Evolutionary conservation across 2,888 invertebrate genomes (phyloP), one percentile per base, ranked within the genome.

Genomic region (Diadegma fenestrale): DNA sequence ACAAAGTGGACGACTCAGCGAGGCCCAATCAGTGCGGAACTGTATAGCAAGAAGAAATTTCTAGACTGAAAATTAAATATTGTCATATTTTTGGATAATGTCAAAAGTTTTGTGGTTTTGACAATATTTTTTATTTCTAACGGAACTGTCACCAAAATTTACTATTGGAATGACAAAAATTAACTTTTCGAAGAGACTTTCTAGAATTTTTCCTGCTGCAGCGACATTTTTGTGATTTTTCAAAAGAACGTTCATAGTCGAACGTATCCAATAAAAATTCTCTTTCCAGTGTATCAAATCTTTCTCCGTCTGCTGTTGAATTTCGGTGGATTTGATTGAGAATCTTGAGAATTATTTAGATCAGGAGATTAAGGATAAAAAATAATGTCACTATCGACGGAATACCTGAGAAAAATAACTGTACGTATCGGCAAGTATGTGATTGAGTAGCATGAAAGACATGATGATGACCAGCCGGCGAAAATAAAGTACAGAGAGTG

Each of bases 11-110:
- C 87, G 87, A 86, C 87, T 89, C 87, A 88, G 87, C 86, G 69
- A 84, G 84, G 82, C 81, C 88, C 89, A 89, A 89, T 89, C 90
- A 89, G 88, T 86, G 89, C 89, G 87, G 86, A 89, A 90, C 88
- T 86, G 72, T 80, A 76, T 37, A 66, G 54, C 77, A 54, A 76
- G 80, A 76, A 78, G 54, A 77, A 79, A 83, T 86, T 86, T 82
- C 82, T 86, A n/a, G n/a, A n/a, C n/a, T n/a, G n/a, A n/a, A n/a
- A n/a, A n/a, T n/a, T n/a, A n/a, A n/a, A n/a, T n/a, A n/a, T n/a
- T n/a, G n/a, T n/a, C n/a, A n/a, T n/a, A n/a, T n/a, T n/a, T n/a
- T n/a, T n/a, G n/a, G n/a, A n/a, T n/a, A n/a, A n/a, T n/a, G n/a
- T n/a, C n/a, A n/a, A n/a, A n/a, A n/a, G n/a, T n/a, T n/a, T n/a